Evolutionary conservation across 1,140 invertebrate genomes (phyloP).

Genomic region (Brevipalpus yothersi): DNA sequence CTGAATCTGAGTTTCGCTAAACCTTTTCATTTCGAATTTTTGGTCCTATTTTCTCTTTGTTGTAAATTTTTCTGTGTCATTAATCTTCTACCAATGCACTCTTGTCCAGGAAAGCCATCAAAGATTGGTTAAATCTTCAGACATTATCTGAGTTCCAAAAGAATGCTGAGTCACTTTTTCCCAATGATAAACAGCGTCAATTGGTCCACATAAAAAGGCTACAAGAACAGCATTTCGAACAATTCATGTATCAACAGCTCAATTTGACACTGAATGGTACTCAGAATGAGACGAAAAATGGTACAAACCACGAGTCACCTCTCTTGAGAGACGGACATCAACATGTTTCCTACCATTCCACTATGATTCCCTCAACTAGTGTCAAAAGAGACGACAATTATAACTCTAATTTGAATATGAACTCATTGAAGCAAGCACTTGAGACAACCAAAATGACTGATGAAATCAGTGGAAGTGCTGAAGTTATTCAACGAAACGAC

Average conservation of each 20-base stretch:
- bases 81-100: too few species aligned
- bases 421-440: background rate
- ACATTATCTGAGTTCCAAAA: slow-evolving; percentile 77
- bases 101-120: slow-evolving; percentile 43
- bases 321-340: too few species aligned
- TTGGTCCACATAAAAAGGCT: slow-evolving; percentile 67
- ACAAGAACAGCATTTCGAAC: slow-evolving; percentile 91
- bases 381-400: too few species aligned
- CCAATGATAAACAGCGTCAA: slow-evolving; percentile 76
- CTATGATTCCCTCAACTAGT: too few species aligned
- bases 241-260: slow-evolving; percentile 53
- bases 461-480: background rate
- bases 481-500: background rate
- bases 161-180: slow-evolving; percentile 87
- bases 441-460: background rate
- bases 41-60: background rate
- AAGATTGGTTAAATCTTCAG: slow-evolving; percentile 86
- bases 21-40: background rate
- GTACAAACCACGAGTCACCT: too few species aligned
- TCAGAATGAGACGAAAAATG: too few species aligned
- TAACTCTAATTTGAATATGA: too few species aligned
- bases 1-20: too few species aligned
- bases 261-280: too few species aligned
- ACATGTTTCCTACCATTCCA: too few species aligned
- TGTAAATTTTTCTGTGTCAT: background rate